A percentile compares a stretch with the other conserved stretches of the same genome.
Evolutionary conservation across 1,140 invertebrate genomes (phyloP).

Genomic region (Vanessa tameamea): DNA sequence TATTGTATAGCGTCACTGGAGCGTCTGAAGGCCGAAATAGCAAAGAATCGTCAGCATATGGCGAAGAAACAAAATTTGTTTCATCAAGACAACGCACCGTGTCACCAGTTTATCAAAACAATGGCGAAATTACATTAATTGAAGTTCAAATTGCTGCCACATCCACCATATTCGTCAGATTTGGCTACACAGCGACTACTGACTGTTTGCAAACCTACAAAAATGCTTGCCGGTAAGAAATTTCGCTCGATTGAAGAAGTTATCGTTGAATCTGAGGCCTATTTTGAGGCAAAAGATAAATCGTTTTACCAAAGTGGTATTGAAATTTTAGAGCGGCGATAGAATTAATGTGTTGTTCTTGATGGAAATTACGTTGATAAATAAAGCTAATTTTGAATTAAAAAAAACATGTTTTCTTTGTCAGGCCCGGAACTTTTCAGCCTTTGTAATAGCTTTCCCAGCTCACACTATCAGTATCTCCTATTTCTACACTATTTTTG

Average conservation of each 20-base stretch:
- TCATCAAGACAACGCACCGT: constrained; percentile 61
- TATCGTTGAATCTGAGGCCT: constrained; percentile 1
- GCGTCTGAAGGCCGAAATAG: constrained; percentile 24
- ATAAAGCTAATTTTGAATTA: too few relatives aligned
- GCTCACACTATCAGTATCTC: too few relatives aligned
- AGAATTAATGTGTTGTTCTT: too few relatives aligned
- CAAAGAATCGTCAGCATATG: constrained; percentile 49
- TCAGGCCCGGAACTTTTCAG: too few relatives aligned
- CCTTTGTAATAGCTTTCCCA: too few relatives aligned
- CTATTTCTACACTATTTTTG: too few relatives aligned
- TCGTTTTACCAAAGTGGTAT: constrained; percentile 4
- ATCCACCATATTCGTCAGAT: constrained; percentile 30
- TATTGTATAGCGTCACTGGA: constrained; percentile 38
- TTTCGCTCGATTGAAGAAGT: background rate
- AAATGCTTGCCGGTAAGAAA: background rate
- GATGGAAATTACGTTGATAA: too few relatives aligned
- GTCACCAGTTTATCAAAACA: constrained; percentile 52
- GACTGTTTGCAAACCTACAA: background rate
- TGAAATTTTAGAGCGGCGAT: too few relatives aligned
- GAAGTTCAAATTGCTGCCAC: constrained; percentile 54
- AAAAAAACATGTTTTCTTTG: too few relatives aligned
- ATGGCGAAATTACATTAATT: constrained; percentile 63
- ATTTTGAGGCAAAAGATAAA: constrained; percentile 12
- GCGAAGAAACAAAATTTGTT: constrained; percentile 64
- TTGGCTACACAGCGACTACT: constrained; percentile 12